phyloP scores from a whole-genome alignment of 64 coral and sea anemone genomes.

The Exaiptasia diaphana region DNA sequence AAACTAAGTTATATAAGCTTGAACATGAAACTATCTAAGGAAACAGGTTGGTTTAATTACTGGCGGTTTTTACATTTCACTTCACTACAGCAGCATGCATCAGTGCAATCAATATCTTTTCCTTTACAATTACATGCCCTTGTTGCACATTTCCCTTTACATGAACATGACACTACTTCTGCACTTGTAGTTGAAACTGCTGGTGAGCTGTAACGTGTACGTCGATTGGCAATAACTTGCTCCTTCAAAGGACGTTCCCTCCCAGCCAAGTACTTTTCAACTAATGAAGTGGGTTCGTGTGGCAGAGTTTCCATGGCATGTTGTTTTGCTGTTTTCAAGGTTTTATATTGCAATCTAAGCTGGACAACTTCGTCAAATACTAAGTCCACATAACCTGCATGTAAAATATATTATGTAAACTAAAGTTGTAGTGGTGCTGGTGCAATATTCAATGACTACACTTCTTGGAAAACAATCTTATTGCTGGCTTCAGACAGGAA shows the following conservation, averaged over 20 bases:
- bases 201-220: not conserved
- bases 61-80: conserved; percentile 8
- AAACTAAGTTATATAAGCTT: not conserved
- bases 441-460: not conserved
- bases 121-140: conserved; percentile 7
- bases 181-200: not conserved
- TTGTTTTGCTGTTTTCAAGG: not conserved
- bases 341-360: not conserved
- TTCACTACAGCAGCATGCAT: conserved; percentile 2
- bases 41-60: not conserved
- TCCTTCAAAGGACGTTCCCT: not conserved
- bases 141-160: conserved; percentile 37
- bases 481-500: not conserved
- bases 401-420: not conserved
- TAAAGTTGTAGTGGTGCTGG: not conserved
- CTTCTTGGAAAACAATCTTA: not conserved
- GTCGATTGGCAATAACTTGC: not conserved
- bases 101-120: conserved; percentile 1
- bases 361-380: not conserved
- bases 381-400: not conserved
- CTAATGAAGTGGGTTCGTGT: not conserved
- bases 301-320: not conserved
- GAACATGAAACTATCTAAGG: not conserved
- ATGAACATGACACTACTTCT: not conserved
- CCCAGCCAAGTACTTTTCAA: not conserved